Conservation (phyloP, 2,888 invertebrate species). For the Syrista parreyssii region DNA sequence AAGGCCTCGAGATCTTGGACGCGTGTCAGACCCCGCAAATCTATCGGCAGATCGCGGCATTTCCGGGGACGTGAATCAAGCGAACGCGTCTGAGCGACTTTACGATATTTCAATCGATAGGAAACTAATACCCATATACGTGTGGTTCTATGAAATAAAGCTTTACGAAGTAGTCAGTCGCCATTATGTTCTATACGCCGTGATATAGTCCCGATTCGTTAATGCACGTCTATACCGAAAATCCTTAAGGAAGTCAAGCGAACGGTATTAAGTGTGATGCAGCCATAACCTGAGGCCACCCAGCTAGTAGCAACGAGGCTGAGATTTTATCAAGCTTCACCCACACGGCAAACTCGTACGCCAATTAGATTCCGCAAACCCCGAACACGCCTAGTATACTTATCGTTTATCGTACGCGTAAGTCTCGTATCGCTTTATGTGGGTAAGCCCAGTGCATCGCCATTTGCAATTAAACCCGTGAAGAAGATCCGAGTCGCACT, state of each 20-base stretch:
- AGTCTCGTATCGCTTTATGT: neutral
- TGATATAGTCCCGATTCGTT: neutral
- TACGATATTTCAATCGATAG: slow-evolving; percentile 13
- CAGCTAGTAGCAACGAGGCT: slow-evolving; percentile 14
- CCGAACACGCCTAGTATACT: neutral
- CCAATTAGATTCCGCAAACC: slow-evolving; percentile 3
- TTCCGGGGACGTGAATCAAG: slow-evolving; percentile 51
- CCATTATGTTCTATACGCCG: neutral
- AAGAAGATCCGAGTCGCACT: neutral
- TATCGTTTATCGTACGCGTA: neutral
- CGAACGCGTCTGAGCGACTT: slow-evolving; percentile 40
- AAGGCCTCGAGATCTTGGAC: slow-evolving; percentile 24
- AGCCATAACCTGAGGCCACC: slow-evolving; percentile 16
- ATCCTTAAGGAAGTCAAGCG: neutral
- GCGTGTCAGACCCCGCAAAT: neutral
- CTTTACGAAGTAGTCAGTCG: neutral
- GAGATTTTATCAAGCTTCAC: slow-evolving; percentile 20
- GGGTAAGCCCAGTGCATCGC: neutral
- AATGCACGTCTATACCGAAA: neutral
- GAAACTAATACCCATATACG: neutral
- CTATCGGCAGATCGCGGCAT: slow-evolving; percentile 25
- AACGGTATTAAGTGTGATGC: neutral
- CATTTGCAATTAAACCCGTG: neutral
- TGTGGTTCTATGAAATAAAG: neutral
- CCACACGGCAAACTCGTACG: slow-evolving; percentile 1